Percentiles rank a stretch among this genome's conserved stretches.
phyloP scores from a whole-genome alignment of 2,888 invertebrate genomes.

The Drosophila limbata region DNA sequence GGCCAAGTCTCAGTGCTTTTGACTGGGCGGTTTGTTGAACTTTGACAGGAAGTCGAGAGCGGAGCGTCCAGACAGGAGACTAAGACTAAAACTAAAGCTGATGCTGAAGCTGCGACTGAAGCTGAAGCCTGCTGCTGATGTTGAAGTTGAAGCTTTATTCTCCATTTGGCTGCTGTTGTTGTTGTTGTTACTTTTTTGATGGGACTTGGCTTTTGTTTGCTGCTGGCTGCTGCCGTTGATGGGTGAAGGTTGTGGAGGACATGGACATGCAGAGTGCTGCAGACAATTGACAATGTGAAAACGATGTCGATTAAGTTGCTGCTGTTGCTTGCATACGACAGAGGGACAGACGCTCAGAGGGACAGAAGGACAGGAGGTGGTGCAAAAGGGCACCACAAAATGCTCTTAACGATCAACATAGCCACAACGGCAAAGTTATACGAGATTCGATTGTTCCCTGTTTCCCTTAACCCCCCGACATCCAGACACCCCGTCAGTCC shows the following conservation, averaged over 20 bases:
- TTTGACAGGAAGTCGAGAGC: conserved; percentile 75
- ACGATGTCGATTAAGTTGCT: conserved; percentile 79
- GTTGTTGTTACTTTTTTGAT: conserved; percentile 40
- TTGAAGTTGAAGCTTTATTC: conserved; percentile 53
- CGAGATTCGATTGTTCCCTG: conserved; percentile 59
- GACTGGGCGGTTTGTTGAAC: conserved; percentile 79
- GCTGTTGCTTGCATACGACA: conserved; percentile 69
- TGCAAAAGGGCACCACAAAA: conserved; percentile 60
- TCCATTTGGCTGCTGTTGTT: conserved; percentile 11
- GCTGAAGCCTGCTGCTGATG: conserved; percentile 5
- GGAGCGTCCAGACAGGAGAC: conserved; percentile 59
- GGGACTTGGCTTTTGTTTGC: conserved; percentile 61
- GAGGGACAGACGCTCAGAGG: conserved; percentile 16
- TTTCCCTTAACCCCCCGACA: neutral
- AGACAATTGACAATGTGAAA: conserved; percentile 78
- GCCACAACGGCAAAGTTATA: conserved; percentile 71
- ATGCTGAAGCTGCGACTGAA: conserved; percentile 14
- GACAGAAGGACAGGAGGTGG: conserved; percentile 9
- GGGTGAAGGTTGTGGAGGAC: conserved; percentile 74
- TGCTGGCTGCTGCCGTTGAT: conserved; percentile 65
- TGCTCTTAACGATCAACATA: conserved; percentile 67
- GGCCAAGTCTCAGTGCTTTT: conserved; percentile 55
- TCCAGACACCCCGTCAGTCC: neutral
- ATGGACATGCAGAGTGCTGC: conserved; percentile 77
- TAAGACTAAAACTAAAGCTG: conserved; percentile 58